These are phyloP conservation scores for Cryptocephalus primarius DNA, from an alignment of 2,888 invertebrate species.

Conservation along the genomic window DNA sequence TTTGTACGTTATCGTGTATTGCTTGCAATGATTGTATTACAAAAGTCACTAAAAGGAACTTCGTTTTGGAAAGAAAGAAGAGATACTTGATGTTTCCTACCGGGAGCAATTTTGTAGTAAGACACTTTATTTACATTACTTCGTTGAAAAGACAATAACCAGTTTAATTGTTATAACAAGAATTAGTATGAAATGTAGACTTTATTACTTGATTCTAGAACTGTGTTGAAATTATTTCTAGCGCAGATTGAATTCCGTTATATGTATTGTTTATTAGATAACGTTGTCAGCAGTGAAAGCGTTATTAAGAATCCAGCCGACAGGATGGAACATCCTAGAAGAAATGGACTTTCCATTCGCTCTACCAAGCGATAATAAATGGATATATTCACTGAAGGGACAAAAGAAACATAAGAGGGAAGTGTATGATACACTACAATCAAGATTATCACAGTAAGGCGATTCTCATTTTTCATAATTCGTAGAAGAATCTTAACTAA, in stretches of 20 bases:
- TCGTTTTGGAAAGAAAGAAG: constrained; percentile 34
- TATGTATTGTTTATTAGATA: no score
- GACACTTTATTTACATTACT: background rate
- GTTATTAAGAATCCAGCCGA: constrained; percentile 44
- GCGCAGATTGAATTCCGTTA: no score
- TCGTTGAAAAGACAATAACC: no score
- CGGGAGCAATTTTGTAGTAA: constrained; percentile 35
- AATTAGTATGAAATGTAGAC: no score
- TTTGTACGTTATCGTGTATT: no score
- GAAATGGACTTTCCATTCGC: constrained; percentile 51
- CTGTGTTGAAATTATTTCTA: no score
- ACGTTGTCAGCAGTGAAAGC: constrained; percentile 40
- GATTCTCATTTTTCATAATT: constrained; percentile 3
- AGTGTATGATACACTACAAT: constrained; percentile 35
- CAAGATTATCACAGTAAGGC: constrained; percentile 12
- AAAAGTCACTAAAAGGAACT: constrained; percentile 14
- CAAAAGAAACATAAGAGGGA: constrained; percentile 44
- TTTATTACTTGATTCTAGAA: no score
- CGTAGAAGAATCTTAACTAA: no score
- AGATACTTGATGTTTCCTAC: constrained; percentile 42
- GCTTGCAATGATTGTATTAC: constrained; percentile 5
- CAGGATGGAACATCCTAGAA: constrained; percentile 45
- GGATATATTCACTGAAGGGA: constrained; percentile 29
- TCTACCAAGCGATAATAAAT: constrained; percentile 36
- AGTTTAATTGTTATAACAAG: no score